A percentile compares a stretch with the other conserved stretches of the same genome.
Evolutionary conservation across 2,113 vertebrate genomes (phyloP).

Genomic region (Triplophysa siluroides): DNA sequence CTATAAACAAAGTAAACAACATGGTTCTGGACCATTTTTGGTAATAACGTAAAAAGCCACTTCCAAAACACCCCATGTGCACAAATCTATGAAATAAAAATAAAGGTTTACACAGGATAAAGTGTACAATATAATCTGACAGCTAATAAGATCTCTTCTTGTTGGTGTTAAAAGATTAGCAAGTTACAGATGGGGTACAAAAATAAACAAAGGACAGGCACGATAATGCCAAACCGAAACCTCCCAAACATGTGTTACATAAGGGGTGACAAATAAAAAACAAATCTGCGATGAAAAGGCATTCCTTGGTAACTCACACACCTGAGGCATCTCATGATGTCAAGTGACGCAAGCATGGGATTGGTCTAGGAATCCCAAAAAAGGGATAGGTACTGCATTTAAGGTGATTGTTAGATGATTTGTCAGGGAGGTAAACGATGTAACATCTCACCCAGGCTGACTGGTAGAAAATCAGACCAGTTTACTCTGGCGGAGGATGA

Average conservation of each 20-base stretch:
- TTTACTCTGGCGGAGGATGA: not conserved
- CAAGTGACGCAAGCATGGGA: not conserved
- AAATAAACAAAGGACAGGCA: not conserved
- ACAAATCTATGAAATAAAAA: not conserved
- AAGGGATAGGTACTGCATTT: constrained; percentile 1
- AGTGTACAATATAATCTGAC: not conserved
- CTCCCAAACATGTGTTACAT: not conserved
- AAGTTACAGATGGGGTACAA: not conserved
- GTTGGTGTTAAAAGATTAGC: not conserved
- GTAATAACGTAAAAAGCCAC: not conserved
- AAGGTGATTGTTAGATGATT: not conserved
- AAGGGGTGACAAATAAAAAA: not conserved
- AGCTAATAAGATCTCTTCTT: not conserved
- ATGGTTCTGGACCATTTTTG: not conserved
- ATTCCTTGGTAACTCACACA: constrained; percentile 20
- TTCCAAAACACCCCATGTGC: not conserved
- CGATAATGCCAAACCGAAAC: not conserved
- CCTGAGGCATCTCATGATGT: constrained; percentile 24
- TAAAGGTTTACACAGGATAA: not conserved
- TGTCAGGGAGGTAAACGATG: not conserved
- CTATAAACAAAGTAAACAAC: constrained; percentile 15
- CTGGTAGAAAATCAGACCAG: not conserved
- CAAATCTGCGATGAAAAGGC: not conserved
- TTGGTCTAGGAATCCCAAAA: constrained; percentile 17
- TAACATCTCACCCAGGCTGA: too few species aligned